phyloP scores from a whole-genome alignment of 1,140 invertebrate genomes.

The Calephelis virginiensis region DNA sequence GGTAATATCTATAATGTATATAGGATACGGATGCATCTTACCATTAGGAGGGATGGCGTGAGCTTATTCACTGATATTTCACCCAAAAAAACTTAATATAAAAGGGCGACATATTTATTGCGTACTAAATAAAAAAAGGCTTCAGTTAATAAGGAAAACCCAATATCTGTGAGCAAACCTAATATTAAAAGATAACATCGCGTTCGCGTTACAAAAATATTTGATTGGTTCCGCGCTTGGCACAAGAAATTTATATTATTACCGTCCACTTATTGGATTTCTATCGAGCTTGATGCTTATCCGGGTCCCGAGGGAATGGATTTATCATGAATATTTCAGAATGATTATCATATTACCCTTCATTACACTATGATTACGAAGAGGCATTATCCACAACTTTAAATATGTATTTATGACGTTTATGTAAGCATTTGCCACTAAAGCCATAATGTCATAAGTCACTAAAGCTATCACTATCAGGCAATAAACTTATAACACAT shows the following conservation, averaged over 20 bases:
- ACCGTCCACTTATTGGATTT: slow-evolving; percentile 33
- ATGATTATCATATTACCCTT: slow-evolving; percentile 1
- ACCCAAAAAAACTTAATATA: too few species aligned
- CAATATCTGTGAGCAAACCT: slow-evolving; percentile 23
- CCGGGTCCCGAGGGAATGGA: neutral
- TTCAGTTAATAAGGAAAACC: neutral
- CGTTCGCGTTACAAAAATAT: slow-evolving; percentile 48
- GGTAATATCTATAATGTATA: too few species aligned
- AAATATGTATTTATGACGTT: neutral
- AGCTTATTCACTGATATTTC: too few species aligned
- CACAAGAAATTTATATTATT: slow-evolving; percentile 26
- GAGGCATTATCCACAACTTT: neutral
- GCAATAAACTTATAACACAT: too few species aligned
- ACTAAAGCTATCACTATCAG: too few species aligned
- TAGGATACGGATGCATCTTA: too few species aligned
- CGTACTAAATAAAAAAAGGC: too few species aligned
- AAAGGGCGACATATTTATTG: neutral
- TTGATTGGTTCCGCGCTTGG: slow-evolving; percentile 37
- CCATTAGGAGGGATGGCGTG: too few species aligned
- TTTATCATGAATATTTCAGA: slow-evolving; percentile 10
- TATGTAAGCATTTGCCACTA: too few species aligned
- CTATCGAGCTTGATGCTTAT: slow-evolving; percentile 19
- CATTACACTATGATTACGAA: slow-evolving; percentile 6
- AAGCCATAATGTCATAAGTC: too few species aligned
- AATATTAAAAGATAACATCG: slow-evolving; percentile 60